Conservation (phyloP, 2,797 vertebrate species). For the Labroides dimidiatus region DNA sequence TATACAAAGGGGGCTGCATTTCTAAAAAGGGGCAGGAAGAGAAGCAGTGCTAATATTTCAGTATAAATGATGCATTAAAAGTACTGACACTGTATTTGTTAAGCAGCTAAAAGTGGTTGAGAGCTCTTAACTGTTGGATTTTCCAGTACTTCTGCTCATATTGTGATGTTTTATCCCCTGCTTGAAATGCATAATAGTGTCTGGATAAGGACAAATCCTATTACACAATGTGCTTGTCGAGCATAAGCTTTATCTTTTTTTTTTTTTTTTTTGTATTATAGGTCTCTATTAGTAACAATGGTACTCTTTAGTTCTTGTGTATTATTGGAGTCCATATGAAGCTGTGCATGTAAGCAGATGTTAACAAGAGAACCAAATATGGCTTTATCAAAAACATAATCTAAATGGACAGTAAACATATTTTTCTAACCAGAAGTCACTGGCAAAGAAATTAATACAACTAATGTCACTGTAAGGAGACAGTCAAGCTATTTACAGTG, state of each 20-base stretch:
- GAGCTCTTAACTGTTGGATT: slow-evolving; percentile 6
- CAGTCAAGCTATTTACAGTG: slow-evolving; percentile 10
- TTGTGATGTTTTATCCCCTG: slow-evolving; percentile 1
- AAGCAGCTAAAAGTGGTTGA: slow-evolving; percentile 3
- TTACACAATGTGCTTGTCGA: background rate
- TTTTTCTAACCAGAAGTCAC: too few species aligned
- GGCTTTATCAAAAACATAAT: too few species aligned
- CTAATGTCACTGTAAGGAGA: background rate
- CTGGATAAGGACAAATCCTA: slow-evolving; percentile 9
- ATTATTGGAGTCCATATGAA: too few species aligned
- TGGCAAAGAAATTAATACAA: too few species aligned
- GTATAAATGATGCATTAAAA: slow-evolving; percentile 21
- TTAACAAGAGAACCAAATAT: too few species aligned
- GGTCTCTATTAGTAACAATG: background rate
- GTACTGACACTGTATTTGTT: slow-evolving; percentile 19
- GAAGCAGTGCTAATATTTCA: slow-evolving; percentile 23
- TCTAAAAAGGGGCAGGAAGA: slow-evolving; percentile 12
- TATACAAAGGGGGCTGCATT: slow-evolving; percentile 9
- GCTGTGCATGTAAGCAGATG: too few species aligned
- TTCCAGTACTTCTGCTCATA: slow-evolving; percentile 18
- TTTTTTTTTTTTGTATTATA: background rate
- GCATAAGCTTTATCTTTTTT: background rate
- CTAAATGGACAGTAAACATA: too few species aligned
- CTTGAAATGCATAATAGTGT: background rate
- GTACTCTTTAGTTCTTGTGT: background rate